These are phyloP conservation scores for Coracias cyanogaster DNA, from an alignment of 2,797 vertebrate species.

Conservation along the genomic window DNA sequence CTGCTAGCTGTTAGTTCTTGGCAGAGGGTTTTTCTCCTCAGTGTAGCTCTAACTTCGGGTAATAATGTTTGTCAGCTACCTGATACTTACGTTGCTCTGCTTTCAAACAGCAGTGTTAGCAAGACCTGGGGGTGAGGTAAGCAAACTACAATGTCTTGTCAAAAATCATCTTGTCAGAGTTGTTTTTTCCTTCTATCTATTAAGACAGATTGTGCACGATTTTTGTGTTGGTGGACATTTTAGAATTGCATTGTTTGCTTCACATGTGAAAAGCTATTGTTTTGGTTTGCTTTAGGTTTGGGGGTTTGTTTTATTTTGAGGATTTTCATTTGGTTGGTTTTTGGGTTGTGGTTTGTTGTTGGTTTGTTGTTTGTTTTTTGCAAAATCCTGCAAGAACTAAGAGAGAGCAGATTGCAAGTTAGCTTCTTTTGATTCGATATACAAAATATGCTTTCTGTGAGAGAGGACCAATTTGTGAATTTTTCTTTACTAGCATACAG, in stretches of 20 bases:
- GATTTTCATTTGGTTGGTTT: neutral
- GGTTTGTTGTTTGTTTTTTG: too few species aligned
- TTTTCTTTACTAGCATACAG: slow-evolving; percentile 7
- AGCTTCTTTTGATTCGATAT: neutral
- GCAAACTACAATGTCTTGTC: slow-evolving; percentile 76
- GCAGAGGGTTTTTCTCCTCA: slow-evolving; percentile 75
- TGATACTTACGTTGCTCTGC: slow-evolving; percentile 85
- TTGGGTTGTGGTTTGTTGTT: neutral
- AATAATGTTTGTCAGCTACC: slow-evolving; percentile 84
- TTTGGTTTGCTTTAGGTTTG: neutral
- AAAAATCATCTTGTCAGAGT: slow-evolving; percentile 59
- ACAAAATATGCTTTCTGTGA: neutral
- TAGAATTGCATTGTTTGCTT: neutral
- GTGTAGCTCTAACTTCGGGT: slow-evolving; percentile 78
- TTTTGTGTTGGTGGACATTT: neutral
- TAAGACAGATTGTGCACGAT: neutral
- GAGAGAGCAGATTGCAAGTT: neutral
- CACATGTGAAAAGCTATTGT: neutral
- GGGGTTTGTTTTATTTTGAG: neutral
- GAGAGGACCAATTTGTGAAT: neutral
- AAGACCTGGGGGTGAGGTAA: slow-evolving; percentile 91
- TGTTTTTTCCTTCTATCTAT: slow-evolving; percentile 8
- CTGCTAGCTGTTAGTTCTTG: slow-evolving; percentile 82
- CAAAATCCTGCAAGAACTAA: neutral
- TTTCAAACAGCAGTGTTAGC: slow-evolving; percentile 86